Base-by-base conservation (phyloP, 2,113 vertebrate genomes). In the Melanotaenia duboulayi region DNA sequence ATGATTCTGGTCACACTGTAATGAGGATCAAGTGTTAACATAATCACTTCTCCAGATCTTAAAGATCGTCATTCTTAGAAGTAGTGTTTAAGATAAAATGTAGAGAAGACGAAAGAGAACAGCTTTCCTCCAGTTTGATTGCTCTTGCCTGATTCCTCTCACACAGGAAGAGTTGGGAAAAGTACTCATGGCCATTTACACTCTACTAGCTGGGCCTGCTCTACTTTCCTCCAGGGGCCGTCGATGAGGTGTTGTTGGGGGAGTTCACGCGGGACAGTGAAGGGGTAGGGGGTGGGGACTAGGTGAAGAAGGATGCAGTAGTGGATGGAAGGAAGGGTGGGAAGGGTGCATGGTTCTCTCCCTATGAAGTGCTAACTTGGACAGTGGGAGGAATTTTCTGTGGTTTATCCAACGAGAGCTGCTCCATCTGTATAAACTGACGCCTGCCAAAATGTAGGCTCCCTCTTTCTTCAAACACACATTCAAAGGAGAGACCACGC, bases 341-440 rank as follows among this genome's bases (percentile, higher is more conserved):
- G 77, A 65, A 69, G 78, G 79, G 82, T 64, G 80, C 78, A 66
- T 32, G 44, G 74, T 90, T 90, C 89, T 92, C 88, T 87, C 76
- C 86, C 82, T 71, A 90, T 91, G 93, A 95, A 94, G 91, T 93
- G 91, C 93, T 93, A 93, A 93, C 92, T 94, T 93, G 92, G 93
- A 94, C 92, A 94, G 92, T 91, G 92, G 92, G 91, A 94, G 92
- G 93, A 94, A 93, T 94, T 94, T 94, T 93, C 84, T 94, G 93
- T 91, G 94, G 94, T 93, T 95, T 94, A 94, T 94, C 91, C 92
- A 92, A 91, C 86, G 85, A 92, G 91, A 94, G 92, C 92, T 85
- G 90, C 94, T 94, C 94, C 94, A 95, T 95, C 94, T 95, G 94
- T 95, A 93, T 93, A 95, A 95, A 95, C 93, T 92, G 87, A 85